Conservation (phyloP, 2,797 vertebrate species). For the Erpetoichthys calabaricus region DNA sequence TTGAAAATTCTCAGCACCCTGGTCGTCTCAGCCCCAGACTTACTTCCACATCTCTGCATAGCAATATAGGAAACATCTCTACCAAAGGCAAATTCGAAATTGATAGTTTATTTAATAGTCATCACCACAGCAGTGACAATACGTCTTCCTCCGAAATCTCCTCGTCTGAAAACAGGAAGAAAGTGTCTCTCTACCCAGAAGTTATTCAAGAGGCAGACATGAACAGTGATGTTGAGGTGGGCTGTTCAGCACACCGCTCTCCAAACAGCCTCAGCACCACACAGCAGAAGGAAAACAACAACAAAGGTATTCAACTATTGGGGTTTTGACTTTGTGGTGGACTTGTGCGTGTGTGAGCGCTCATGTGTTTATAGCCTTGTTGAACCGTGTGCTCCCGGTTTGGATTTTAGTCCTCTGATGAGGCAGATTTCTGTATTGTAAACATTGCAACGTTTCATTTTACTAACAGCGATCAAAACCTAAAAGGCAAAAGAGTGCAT, state of each 20-base stretch:
- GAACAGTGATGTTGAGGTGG: conserved; percentile 97
- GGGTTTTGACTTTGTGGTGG: conserved; percentile 3
- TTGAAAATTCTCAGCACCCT: conserved; percentile 94
- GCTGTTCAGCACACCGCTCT: conserved; percentile 84
- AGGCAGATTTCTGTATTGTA: too few species aligned
- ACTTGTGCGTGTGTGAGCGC: background rate
- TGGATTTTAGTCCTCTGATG: too few species aligned
- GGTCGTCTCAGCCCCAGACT: conserved; percentile 90
- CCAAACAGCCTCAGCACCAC: conserved; percentile 58
- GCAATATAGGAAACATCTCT: conserved; percentile 77
- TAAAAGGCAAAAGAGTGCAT: too few species aligned
- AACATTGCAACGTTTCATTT: too few species aligned
- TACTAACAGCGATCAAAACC: too few species aligned
- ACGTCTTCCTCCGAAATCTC: conserved; percentile 72
- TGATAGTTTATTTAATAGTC: conserved; percentile 82
- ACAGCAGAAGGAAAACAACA: conserved; percentile 89
- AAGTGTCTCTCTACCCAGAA: conserved; percentile 82
- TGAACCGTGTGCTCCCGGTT: too few species aligned
- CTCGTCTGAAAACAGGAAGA: conserved; percentile 80
- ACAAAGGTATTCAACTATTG: conserved; percentile 68
- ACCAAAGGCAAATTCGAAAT: conserved; percentile 96
- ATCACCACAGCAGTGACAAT: conserved; percentile 68
- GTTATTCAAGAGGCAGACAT: conserved; percentile 89
- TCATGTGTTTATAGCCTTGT: background rate
- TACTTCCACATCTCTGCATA: conserved; percentile 81